Evolutionary conservation across 2,797 vertebrate species (phyloP).

Genomic region (Natrix natrix): DNA sequence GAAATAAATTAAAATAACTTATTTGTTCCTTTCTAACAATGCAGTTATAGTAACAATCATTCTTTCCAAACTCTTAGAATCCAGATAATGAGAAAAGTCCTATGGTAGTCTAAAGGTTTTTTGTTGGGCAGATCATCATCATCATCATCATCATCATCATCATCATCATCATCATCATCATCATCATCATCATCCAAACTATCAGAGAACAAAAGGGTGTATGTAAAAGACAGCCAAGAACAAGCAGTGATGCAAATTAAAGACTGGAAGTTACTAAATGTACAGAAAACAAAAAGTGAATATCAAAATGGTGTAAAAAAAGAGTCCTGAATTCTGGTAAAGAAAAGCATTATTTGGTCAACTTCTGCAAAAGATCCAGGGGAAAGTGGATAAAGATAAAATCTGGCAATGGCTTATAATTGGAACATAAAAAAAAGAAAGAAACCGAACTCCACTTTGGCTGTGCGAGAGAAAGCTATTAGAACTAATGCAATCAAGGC

Average conservation of each 20-base stretch:
- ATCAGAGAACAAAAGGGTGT: not conserved
- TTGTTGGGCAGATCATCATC: not conserved
- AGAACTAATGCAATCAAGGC: not conserved
- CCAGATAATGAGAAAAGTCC: not conserved
- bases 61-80: not conserved
- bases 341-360: not conserved
- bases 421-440: not conserved
- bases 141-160: too few species aligned
- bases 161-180: too few species aligned
- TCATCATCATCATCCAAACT: not conserved
- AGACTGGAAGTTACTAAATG: not conserved
- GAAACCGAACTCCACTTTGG: not conserved
- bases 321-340: not conserved
- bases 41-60: not conserved
- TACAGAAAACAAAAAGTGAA: not conserved
- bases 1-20: not conserved
- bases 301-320: not conserved
- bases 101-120: not conserved
- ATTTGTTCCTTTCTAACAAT: not conserved
- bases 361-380: not conserved
- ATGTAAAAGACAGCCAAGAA: not conserved
- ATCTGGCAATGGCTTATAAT: not conserved
- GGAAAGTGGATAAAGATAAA: not conserved
- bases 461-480: not conserved
- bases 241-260: not conserved